phyloP scores from a whole-genome alignment of 2,888 invertebrate species.

The Meta bourneti region DNA sequence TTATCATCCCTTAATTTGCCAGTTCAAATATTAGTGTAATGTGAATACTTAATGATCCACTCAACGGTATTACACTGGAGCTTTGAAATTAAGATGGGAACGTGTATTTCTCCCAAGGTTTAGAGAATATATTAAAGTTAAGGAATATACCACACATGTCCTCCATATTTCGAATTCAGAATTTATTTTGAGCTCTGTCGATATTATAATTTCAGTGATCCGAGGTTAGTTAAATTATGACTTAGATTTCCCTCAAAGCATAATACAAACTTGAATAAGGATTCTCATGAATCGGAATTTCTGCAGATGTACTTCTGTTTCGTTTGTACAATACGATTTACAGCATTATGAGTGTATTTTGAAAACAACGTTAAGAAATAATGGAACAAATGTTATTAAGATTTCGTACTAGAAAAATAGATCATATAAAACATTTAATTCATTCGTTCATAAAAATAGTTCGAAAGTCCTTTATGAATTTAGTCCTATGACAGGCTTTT shows the following conservation, averaged over 20 bases:
- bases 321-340: no score
- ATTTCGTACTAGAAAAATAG: not conserved
- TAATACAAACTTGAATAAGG: no score
- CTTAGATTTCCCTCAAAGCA: no score
- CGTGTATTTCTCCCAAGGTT: not conserved
- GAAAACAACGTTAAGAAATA: no score
- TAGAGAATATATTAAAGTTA: not conserved
- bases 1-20: not conserved
- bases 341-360: no score
- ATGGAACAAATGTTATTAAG: not conserved
- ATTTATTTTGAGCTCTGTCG: not conserved
- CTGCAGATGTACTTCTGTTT: no score
- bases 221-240: not conserved
- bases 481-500: no score
- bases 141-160: not conserved
- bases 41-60: not conserved
- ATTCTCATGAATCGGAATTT: no score
- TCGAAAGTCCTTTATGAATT: no score
- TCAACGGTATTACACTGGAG: not conserved
- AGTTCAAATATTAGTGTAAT: constrained; percentile 1
- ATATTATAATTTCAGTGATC: not conserved
- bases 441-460: no score
- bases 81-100: not conserved
- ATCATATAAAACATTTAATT: not conserved
- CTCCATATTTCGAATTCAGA: not conserved